Evolutionary conservation across 2,888 invertebrate species (phyloP).

Genomic region (Neocrepidodera transversa): DNA sequence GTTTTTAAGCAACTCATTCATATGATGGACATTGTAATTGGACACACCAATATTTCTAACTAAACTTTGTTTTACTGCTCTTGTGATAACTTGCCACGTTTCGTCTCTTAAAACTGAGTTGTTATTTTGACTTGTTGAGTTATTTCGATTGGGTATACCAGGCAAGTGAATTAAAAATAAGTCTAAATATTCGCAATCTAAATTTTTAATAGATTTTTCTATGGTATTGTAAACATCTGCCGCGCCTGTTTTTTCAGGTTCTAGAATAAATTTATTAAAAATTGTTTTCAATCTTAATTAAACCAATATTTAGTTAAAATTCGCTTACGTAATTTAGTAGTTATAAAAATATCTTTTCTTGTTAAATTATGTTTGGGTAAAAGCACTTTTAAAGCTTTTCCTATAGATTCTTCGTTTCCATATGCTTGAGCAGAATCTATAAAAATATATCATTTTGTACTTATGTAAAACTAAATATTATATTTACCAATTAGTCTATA

Average conservation of each 20-base stretch:
- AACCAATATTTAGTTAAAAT: too few relatives aligned
- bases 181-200: slow-evolving; percentile 76
- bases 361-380: slow-evolving; percentile 73
- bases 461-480: too few relatives aligned
- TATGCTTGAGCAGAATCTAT: slow-evolving; percentile 82
- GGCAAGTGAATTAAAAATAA: slow-evolving; percentile 86
- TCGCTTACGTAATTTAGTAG: slow-evolving; percentile 77
- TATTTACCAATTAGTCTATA: slow-evolving; percentile 74
- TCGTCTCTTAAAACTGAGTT: slow-evolving; percentile 66
- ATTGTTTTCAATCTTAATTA: too few relatives aligned
- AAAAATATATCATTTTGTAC: too few relatives aligned
- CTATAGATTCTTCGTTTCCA: slow-evolving; percentile 75
- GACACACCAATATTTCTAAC: slow-evolving; percentile 79
- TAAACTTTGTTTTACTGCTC: slow-evolving; percentile 68
- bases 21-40: slow-evolving; percentile 76
- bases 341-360: slow-evolving; percentile 80
- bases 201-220: slow-evolving; percentile 66
- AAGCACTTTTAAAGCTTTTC: slow-evolving; percentile 68
- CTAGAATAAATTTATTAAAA: too few relatives aligned
- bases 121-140: slow-evolving; percentile 61
- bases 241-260: slow-evolving; percentile 57
- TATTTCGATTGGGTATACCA: slow-evolving; percentile 63
- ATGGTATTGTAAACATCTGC: slow-evolving; percentile 60
- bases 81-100: slow-evolving; percentile 74
- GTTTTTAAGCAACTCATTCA: slow-evolving; percentile 67